phyloP scores from a whole-genome alignment of 2,888 invertebrate genomes.

The Dolomedes plantarius region DNA sequence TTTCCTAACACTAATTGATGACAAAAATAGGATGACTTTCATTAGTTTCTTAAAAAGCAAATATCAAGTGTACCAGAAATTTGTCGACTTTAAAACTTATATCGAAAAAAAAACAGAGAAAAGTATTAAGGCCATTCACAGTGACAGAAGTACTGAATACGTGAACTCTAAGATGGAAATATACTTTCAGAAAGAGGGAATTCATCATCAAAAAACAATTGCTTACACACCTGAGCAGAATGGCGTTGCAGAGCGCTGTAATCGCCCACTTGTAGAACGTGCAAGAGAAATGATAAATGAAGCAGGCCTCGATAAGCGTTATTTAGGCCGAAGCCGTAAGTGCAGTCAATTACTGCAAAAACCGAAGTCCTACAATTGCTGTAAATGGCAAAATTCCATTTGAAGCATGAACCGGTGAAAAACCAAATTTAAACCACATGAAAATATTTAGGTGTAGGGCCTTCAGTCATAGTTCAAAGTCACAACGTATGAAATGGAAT shows the following conservation, averaged over 20 bases:
- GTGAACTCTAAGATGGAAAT: no score
- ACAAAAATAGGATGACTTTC: no score
- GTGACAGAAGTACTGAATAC: not conserved
- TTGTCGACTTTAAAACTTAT: not conserved
- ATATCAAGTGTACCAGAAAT: not conserved
- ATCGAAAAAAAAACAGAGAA: not conserved
- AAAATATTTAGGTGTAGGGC: no score
- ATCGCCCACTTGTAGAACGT: no score
- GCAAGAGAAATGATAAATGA: slow-evolving; percentile 72
- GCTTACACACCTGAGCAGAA: slow-evolving; percentile 15
- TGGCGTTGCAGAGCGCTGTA: not conserved
- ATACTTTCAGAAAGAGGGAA: not conserved
- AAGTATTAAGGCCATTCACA: not conserved
- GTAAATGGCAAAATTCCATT: no score
- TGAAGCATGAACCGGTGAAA: no score
- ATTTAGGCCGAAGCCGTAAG: slow-evolving; percentile 79
- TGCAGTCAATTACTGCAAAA: slow-evolving; percentile 18
- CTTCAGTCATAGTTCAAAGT: slow-evolving; percentile 13
- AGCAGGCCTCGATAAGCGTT: slow-evolving; percentile 75
- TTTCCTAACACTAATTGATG: no score
- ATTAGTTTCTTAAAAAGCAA: no score
- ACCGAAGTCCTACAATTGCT: no score
- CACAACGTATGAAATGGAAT: no score
- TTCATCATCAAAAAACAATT: slow-evolving; percentile 23
- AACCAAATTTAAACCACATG: no score